phyloP scores from a whole-genome alignment of 1,140 invertebrate species.

The Ostrea denselamellosa region DNA sequence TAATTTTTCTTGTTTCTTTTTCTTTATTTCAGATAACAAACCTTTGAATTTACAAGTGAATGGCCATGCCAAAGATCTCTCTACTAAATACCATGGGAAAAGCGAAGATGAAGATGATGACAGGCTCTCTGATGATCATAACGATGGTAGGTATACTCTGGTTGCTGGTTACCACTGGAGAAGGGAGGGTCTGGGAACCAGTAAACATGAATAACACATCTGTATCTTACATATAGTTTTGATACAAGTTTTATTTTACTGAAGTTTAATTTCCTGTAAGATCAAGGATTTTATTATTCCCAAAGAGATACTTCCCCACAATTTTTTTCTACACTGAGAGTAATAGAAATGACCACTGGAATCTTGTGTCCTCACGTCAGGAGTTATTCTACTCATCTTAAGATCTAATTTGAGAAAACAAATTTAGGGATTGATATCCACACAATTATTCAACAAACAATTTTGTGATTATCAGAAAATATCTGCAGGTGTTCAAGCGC shows the following conservation, averaged over 20 bases:
- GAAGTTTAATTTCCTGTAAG: background rate
- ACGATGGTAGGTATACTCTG: conserved; percentile 64
- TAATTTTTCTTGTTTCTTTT: conserved; percentile 43
- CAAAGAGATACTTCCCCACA: background rate
- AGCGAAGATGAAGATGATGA: conserved; percentile 69
- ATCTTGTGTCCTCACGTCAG: background rate
- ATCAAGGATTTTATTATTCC: background rate
- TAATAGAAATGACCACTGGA: background rate
- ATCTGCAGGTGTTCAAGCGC: conserved; percentile 3
- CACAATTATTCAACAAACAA: conserved; percentile 11
- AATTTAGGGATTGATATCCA: background rate
- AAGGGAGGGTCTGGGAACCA: background rate
- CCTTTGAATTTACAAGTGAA: conserved; percentile 67
- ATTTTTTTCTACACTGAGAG: background rate
- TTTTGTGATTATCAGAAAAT: conserved; percentile 16
- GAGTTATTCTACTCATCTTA: background rate
- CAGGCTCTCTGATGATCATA: conserved; percentile 64
- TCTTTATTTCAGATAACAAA: conserved; percentile 63
- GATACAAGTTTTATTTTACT: background rate
- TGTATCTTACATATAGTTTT: background rate
- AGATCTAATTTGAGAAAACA: background rate
- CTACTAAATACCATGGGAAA: conserved; percentile 48
- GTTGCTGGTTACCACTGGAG: background rate
- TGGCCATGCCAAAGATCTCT: conserved; percentile 61
- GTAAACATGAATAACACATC: background rate